Conservation (phyloP, 92 coral and sea anemone genomes). For the Chrysogorgia sp. region DNA sequence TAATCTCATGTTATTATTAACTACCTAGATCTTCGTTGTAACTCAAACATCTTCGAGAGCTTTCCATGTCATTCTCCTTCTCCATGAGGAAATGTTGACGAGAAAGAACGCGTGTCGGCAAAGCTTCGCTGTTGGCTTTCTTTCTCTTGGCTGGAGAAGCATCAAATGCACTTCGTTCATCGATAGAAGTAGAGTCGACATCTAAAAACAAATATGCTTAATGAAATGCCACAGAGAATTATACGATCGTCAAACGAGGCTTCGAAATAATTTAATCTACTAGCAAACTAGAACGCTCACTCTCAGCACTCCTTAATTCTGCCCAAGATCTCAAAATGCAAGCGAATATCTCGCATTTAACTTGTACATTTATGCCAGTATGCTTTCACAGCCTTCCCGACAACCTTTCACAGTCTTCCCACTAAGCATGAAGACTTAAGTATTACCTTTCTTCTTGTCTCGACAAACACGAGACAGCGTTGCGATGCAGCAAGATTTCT, state of each 20-base stretch:
- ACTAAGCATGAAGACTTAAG: not conserved
- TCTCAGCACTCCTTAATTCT: too few relatives aligned
- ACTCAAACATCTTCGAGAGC: slow-evolving; percentile 1
- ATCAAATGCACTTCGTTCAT: not conserved
- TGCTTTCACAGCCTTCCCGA: slow-evolving; percentile 4
- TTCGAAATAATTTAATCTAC: too few relatives aligned
- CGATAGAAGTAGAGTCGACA: not conserved
- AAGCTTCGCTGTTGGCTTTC: not conserved
- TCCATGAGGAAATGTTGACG: not conserved
- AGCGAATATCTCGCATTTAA: too few relatives aligned
- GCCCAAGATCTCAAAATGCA: too few relatives aligned
- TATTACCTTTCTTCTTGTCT: slow-evolving; percentile 8
- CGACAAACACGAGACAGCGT: slow-evolving; percentile 6
- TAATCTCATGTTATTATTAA: not conserved
- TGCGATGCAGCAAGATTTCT: slow-evolving; percentile 19
- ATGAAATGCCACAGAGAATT: not conserved
- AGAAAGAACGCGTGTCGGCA: not conserved
- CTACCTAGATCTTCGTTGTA: slow-evolving; percentile 16
- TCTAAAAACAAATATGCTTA: not conserved
- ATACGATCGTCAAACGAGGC: too few relatives aligned
- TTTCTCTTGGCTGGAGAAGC: slow-evolving; percentile 21
- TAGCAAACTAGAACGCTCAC: too few relatives aligned
- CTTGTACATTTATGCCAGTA: not conserved
- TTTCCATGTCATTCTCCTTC: not conserved
- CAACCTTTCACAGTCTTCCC: not conserved